phyloP scores from a whole-genome alignment of 2,888 invertebrate species.

The Frankliniella intonsa region DNA sequence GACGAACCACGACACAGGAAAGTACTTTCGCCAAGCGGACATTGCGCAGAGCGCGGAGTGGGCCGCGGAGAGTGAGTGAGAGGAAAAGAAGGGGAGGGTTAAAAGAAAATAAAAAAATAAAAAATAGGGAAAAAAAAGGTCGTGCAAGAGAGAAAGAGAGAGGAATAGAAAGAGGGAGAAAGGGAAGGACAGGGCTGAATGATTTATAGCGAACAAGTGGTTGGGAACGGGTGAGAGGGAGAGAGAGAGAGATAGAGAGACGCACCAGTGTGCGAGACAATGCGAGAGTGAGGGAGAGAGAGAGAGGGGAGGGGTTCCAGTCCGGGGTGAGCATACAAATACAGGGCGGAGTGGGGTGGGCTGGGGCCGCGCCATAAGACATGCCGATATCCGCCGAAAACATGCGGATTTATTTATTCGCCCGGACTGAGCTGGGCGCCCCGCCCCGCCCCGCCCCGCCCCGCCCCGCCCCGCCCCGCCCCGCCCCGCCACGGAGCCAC shows the following conservation, averaged over 20 bases:
- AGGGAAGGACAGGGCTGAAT: not conserved
- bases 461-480: not conserved
- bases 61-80: not conserved
- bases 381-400: conserved; percentile 19
- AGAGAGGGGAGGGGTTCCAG: not conserved
- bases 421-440: no score
- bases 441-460: no score
- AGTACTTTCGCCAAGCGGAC: not conserved
- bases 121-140: not conserved
- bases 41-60: not conserved
- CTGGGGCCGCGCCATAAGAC: not conserved
- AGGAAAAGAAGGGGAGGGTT: not conserved
- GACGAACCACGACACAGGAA: conserved; percentile 9
- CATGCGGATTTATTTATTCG: conserved; percentile 22
- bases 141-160: not conserved
- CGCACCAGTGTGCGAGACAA: not conserved
- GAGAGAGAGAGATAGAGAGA: not conserved
- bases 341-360: not conserved
- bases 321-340: not conserved
- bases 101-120: no score
- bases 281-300: not conserved
- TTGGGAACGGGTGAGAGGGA: not conserved
- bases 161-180: not conserved
- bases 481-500: not conserved
- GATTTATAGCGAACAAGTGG: conserved; percentile 23